phyloP scores from a whole-genome alignment of 2,888 invertebrate species.

The Sphaerophoria taeniata region DNA sequence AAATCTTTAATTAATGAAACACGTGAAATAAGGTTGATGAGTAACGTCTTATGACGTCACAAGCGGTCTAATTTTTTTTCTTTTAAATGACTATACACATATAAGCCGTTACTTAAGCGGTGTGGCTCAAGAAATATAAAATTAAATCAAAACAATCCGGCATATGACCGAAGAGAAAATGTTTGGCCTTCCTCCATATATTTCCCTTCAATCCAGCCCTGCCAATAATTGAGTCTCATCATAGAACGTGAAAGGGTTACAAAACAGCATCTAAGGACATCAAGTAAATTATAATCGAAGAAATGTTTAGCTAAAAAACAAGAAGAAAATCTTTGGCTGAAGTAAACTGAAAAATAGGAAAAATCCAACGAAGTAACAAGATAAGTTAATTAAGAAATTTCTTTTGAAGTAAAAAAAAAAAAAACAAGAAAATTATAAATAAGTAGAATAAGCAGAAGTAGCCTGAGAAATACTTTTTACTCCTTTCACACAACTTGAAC shows the following conservation, averaged over 20 bases:
- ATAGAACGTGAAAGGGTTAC: neutral
- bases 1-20: too few relatives aligned
- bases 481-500: conserved; percentile 41
- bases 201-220: neutral
- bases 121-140: too few relatives aligned
- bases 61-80: too few relatives aligned
- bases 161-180: neutral
- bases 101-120: too few relatives aligned
- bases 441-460: conserved; percentile 44
- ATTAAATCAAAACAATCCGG: too few relatives aligned
- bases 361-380: conserved; percentile 65
- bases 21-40: too few relatives aligned
- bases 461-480: conserved; percentile 27
- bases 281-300: conserved; percentile 65
- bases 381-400: conserved; percentile 74
- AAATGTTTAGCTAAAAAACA: conserved; percentile 47
- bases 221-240: neutral
- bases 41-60: too few relatives aligned
- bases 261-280: conserved; percentile 34
- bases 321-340: conserved; percentile 46
- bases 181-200: neutral
- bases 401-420: conserved; percentile 56
- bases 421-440: conserved; percentile 13
- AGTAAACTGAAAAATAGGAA: conserved; percentile 20
- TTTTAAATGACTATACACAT: too few relatives aligned